These are phyloP conservation scores for Hypsibius dujardini DNA, from an alignment of 1,140 invertebrate species.

Conservation along the genomic window DNA sequence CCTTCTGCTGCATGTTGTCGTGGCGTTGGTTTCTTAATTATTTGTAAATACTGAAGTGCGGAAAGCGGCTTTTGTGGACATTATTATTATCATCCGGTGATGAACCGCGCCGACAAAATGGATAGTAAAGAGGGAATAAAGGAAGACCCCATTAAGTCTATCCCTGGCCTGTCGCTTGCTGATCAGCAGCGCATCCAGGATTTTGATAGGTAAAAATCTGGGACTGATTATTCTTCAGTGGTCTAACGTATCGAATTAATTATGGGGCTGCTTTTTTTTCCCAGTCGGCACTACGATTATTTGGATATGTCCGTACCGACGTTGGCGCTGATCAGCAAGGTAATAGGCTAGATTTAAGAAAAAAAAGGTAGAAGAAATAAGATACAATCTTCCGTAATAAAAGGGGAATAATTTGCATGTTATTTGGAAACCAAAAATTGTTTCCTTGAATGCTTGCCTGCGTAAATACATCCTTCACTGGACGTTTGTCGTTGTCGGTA, in stretches of 20 bases:
- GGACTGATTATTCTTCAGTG: neutral
- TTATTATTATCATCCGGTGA: neutral
- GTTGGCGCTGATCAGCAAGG: neutral
- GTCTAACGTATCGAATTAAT: neutral
- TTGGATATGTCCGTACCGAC: neutral
- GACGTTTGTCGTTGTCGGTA: too few relatives aligned
- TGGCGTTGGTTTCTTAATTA: too few relatives aligned
- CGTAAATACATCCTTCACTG: too few relatives aligned
- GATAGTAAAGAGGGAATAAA: neutral
- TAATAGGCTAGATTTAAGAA: neutral
- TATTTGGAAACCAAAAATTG: too few relatives aligned
- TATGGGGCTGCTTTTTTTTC: neutral
- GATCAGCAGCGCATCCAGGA: constrained; percentile 1
- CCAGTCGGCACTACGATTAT: neutral
- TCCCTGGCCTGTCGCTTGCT: neutral
- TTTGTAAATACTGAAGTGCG: neutral
- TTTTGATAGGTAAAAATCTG: neutral
- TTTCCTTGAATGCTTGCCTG: too few relatives aligned
- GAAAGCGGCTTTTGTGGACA: neutral
- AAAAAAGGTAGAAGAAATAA: too few relatives aligned
- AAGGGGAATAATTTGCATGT: too few relatives aligned
- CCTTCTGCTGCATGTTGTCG: too few relatives aligned
- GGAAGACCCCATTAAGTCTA: neutral
- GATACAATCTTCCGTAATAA: too few relatives aligned
- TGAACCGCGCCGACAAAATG: neutral